A percentile compares a stretch with the other conserved stretches of the same genome.
These are phyloP conservation scores for Lithophane semibrunnea DNA, from an alignment of 2,888 invertebrate genomes.

Conservation along the genomic window DNA sequence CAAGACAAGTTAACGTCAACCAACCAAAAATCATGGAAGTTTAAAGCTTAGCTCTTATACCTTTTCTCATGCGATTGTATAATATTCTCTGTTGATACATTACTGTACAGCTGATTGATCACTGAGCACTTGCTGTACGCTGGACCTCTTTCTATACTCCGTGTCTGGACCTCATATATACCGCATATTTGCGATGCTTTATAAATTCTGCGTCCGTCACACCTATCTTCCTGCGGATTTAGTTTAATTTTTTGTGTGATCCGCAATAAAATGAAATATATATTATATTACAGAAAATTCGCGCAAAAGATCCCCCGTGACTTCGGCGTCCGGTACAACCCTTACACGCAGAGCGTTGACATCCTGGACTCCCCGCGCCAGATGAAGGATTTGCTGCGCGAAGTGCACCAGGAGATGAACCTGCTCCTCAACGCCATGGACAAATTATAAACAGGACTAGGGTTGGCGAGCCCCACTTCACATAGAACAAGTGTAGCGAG, in stretches of 20 bases:
- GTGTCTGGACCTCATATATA: no score
- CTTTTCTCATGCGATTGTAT: neutral
- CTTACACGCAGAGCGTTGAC: conserved; percentile 98
- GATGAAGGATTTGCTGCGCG: conserved; percentile 95
- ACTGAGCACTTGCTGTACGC: no score
- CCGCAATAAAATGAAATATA: no score
- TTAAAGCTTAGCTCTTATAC: neutral
- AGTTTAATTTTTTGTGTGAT: no score
- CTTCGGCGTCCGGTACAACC: conserved; percentile 98
- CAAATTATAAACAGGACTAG: conserved; percentile 88
- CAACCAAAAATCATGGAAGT: neutral
- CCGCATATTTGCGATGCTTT: no score
- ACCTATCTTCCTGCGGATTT: no score
- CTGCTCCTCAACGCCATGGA: conserved; percentile 94
- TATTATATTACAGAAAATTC: conserved; percentile 93
- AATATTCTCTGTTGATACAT: conserved; percentile 60
- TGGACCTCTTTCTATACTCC: no score
- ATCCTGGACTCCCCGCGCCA: conserved; percentile 98
- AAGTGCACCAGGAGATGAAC: conserved; percentile 95
- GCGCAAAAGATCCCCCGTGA: conserved; percentile 97
- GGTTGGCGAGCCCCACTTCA: conserved; percentile 3
- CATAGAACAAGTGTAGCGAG: neutral
- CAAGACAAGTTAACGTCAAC: neutral
- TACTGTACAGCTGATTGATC: no score
- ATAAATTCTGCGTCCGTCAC: no score